phyloP scores from a whole-genome alignment of 2,113 vertebrate species.

The Setophaga kirtlandii region DNA sequence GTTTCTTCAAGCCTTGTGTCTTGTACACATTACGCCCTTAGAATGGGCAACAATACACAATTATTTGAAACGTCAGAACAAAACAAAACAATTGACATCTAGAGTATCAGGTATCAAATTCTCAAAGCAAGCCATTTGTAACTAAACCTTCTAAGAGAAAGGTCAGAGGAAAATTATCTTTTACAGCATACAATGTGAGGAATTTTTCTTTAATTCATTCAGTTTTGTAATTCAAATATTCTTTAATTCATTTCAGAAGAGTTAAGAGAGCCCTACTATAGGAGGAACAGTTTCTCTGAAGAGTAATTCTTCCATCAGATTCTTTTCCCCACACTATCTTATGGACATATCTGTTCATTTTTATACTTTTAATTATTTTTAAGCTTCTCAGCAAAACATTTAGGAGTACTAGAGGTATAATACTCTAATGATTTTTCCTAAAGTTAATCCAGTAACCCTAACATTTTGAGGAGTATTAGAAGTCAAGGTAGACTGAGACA shows the following conservation, averaged over 20 bases:
- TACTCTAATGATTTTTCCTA: not conserved
- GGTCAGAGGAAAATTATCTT: not conserved
- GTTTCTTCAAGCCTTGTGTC: conserved; percentile 6
- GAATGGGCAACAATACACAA: conserved; percentile 6
- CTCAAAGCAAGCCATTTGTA: not conserved
- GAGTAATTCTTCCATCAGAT: not conserved
- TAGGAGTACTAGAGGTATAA: not conserved
- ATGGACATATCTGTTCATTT: not conserved
- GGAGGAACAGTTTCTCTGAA: not conserved
- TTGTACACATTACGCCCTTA: not conserved
- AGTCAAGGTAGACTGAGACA: not conserved
- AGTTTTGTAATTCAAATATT: not conserved
- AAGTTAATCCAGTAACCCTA: not conserved
- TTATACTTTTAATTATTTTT: not conserved
- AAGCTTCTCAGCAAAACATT: not conserved
- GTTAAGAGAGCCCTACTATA: not conserved
- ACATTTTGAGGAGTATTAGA: not conserved
- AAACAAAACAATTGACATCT: not conserved
- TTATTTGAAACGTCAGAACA: conserved; percentile 28
- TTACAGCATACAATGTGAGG: not conserved
- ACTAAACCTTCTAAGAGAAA: not conserved
- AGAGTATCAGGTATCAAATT: conserved; percentile 29
- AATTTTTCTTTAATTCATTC: not conserved
- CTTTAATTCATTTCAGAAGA: not conserved
- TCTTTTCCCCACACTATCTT: not conserved